A percentile compares a stretch with the other conserved stretches of the same genome.
These are phyloP conservation scores for Luehdorfia chinensis DNA, from an alignment of 1,140 invertebrate genomes.

Conservation along the genomic window DNA sequence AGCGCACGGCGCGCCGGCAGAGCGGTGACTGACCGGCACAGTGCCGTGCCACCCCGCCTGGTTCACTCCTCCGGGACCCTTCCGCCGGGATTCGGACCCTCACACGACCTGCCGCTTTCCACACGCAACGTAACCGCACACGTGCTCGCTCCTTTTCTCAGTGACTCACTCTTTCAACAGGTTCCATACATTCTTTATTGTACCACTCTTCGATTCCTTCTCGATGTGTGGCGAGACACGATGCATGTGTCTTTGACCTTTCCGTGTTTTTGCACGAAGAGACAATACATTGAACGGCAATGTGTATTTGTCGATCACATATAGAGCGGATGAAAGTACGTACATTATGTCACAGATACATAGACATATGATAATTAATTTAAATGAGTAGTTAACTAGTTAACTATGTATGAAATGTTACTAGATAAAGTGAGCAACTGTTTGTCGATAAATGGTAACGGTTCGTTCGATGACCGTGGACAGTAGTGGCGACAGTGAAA, in stretches of 20 bases:
- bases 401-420: too few species aligned
- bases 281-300: slow-evolving; percentile 29
- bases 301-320: slow-evolving; percentile 28
- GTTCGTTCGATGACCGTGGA: slow-evolving; percentile 30
- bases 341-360: too few species aligned
- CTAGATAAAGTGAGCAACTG: too few species aligned
- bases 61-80: slow-evolving; percentile 67
- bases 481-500: slow-evolving; percentile 58
- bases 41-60: slow-evolving; percentile 67
- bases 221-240: slow-evolving; percentile 10
- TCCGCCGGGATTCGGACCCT: slow-evolving; percentile 60
- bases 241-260: slow-evolving; percentile 37
- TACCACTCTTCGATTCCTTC: slow-evolving; percentile 6
- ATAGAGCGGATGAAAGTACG: too few species aligned
- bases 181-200: slow-evolving; percentile 25
- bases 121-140: slow-evolving; percentile 47
- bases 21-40: slow-evolving; percentile 74
- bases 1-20: slow-evolving; percentile 61
- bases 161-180: slow-evolving; percentile 46
- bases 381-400: too few species aligned
- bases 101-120: slow-evolving; percentile 39
- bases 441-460: slow-evolving; percentile 26
- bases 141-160: slow-evolving; percentile 31
- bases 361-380: too few species aligned
- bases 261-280: slow-evolving; percentile 11